Conservation (phyloP, 2,888 invertebrate species). For the Eupsilia transversa region DNA sequence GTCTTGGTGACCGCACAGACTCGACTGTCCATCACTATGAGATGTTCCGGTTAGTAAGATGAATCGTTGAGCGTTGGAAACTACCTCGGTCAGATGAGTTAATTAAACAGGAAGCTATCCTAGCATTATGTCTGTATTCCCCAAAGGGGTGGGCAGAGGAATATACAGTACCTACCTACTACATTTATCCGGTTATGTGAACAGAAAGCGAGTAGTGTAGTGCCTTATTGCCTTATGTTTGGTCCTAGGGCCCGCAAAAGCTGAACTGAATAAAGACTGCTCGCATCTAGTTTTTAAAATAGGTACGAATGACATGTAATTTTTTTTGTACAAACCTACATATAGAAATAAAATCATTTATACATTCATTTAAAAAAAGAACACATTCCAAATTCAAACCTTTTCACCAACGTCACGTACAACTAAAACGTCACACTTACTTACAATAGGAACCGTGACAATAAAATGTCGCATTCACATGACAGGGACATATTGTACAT, state of each 20-base stretch:
- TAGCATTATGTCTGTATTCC: constrained; percentile 7
- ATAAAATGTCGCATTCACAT: constrained; percentile 59
- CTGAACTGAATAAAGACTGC: not conserved
- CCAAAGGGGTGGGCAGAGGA: not conserved
- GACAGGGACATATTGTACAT: constrained; percentile 50
- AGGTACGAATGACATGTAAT: too few species aligned
- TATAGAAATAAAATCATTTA: too few species aligned
- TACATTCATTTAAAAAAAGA: constrained; percentile 10
- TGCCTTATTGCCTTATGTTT: not conserved
- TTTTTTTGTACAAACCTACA: too few species aligned
- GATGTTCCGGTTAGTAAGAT: constrained; percentile 52
- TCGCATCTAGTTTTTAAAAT: too few species aligned
- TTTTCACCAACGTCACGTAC: constrained; percentile 42
- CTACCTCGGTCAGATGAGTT: constrained; percentile 40
- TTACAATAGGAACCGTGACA: constrained; percentile 47
- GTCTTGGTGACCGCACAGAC: constrained; percentile 39
- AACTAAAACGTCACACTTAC: constrained; percentile 39
- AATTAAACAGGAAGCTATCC: constrained; percentile 45
- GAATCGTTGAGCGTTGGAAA: constrained; percentile 39
- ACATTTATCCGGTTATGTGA: not conserved
- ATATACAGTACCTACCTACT: not conserved
- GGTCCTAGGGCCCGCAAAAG: not conserved
- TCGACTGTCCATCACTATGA: constrained; percentile 46
- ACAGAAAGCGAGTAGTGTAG: not conserved
- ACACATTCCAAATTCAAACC: constrained; percentile 28